A percentile compares a stretch with the other conserved stretches of the same genome.
Conservation (phyloP, 1,140 invertebrate genomes). For the Drosophila hydei region DNA sequence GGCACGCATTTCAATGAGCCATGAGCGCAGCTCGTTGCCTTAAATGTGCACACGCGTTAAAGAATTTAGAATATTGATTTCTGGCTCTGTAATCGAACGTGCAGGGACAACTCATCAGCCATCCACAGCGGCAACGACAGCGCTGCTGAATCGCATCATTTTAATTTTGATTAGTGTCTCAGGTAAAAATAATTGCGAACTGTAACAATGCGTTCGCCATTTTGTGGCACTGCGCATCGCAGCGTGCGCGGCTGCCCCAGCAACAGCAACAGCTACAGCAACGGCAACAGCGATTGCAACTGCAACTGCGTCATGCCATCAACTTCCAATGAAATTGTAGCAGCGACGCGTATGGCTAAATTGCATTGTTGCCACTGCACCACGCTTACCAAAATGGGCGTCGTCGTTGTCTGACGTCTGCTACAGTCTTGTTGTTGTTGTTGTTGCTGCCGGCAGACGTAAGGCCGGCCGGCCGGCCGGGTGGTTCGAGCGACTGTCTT, state of each 20-base stretch:
- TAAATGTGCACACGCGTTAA: conserved; percentile 82
- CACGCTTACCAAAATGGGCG: conserved; percentile 70
- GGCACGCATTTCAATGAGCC: conserved; percentile 78
- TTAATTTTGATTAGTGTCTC: conserved; percentile 79
- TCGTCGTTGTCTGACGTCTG: conserved; percentile 42
- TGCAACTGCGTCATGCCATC: conserved; percentile 17
- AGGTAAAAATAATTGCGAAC: conserved; percentile 73
- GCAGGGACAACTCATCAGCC: conserved; percentile 27
- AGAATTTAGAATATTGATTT: conserved; percentile 83
- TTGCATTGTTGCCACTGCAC: conserved; percentile 68
- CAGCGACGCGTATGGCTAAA: conserved; percentile 70
- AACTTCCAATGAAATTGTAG: conserved; percentile 81
- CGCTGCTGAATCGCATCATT: conserved; percentile 58
- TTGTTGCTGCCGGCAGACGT: conserved; percentile 18
- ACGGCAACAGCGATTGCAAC: not conserved
- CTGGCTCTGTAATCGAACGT: conserved; percentile 51
- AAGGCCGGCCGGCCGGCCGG: conserved; percentile 36
- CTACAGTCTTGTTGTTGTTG: conserved; percentile 19
- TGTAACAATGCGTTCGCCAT: conserved; percentile 80
- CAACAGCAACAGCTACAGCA: not conserved
- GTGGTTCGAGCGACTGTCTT: conserved; percentile 60
- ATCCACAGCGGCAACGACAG: conserved; percentile 11
- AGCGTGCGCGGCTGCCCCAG: conserved; percentile 43
- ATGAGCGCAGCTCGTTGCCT: conserved; percentile 63
- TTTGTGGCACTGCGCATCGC: conserved; percentile 75